Evolutionary conservation across 2,888 invertebrate genomes (phyloP).

Genomic region (Mystacides longicornis): DNA sequence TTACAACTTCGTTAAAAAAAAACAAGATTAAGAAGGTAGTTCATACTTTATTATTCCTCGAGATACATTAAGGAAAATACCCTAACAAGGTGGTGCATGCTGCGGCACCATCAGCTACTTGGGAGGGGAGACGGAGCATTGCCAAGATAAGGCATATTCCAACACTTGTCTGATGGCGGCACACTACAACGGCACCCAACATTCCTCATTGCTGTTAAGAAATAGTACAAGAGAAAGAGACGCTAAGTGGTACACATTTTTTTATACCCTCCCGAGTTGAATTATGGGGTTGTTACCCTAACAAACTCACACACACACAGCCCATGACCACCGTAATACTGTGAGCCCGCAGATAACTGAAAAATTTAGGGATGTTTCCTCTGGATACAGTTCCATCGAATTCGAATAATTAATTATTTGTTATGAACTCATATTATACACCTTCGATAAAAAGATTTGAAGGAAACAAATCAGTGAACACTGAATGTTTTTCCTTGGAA

Average conservation of each 20-base stretch:
- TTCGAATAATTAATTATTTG: no score
- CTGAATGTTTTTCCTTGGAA: no score
- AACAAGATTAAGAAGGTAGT: no score
- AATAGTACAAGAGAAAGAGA: background rate
- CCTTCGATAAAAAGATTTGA: no score
- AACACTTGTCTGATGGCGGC: background rate
- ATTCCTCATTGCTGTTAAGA: constrained; percentile 1
- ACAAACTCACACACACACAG: background rate
- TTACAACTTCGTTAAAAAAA: no score
- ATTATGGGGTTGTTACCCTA: constrained; percentile 1
- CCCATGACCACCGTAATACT: constrained; percentile 1
- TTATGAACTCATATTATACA: no score
- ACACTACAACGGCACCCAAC: background rate
- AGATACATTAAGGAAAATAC: background rate
- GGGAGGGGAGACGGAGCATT: background rate
- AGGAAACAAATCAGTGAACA: no score
- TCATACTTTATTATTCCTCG: no score
- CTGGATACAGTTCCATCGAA: no score
- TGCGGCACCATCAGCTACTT: background rate
- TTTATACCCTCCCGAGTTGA: background rate
- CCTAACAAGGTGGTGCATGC: background rate
- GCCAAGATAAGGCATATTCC: background rate
- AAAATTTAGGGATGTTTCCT: background rate
- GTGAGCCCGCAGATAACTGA: background rate
- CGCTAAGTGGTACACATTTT: background rate